Percentiles rank a stretch among this genome's conserved stretches.
Conservation (phyloP, 2,113 vertebrate species). For the Nestor notabilis region DNA sequence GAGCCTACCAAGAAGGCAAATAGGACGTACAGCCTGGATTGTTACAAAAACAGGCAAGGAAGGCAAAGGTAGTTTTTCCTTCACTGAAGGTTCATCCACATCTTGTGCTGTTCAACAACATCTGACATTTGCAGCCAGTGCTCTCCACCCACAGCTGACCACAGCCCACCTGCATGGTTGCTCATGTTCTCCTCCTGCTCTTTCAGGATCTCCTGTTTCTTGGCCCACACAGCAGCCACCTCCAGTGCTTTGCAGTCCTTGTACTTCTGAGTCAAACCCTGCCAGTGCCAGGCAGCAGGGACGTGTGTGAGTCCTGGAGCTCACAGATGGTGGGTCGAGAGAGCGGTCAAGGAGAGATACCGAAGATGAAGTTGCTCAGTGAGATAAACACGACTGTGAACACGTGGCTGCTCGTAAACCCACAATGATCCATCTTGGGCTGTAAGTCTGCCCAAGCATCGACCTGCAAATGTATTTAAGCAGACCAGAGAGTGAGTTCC, state of each 20-base stretch:
- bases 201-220: slow-evolving; percentile 53
- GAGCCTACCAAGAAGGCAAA: neutral
- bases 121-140: neutral
- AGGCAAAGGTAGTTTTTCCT: neutral
- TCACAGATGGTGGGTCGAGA: neutral
- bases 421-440: neutral
- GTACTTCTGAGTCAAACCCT: slow-evolving; percentile 44
- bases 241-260: neutral
- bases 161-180: neutral
- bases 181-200: slow-evolving; percentile 37
- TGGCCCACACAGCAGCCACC: neutral
- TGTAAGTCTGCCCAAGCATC: slow-evolving; percentile 69
- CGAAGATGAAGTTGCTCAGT: slow-evolving; percentile 63
- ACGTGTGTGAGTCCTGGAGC: neutral
- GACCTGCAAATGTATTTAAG: slow-evolving; percentile 45
- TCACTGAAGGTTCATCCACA: neutral
- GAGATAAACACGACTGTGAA: slow-evolving; percentile 60
- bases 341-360: neutral
- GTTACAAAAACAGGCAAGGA: neutral
- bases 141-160: neutral
- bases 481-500: neutral
- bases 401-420: neutral
- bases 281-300: neutral
- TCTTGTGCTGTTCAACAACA: neutral
- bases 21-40: neutral